phyloP scores from a whole-genome alignment of 2,113 vertebrate species.

The Felis chaus region DNA sequence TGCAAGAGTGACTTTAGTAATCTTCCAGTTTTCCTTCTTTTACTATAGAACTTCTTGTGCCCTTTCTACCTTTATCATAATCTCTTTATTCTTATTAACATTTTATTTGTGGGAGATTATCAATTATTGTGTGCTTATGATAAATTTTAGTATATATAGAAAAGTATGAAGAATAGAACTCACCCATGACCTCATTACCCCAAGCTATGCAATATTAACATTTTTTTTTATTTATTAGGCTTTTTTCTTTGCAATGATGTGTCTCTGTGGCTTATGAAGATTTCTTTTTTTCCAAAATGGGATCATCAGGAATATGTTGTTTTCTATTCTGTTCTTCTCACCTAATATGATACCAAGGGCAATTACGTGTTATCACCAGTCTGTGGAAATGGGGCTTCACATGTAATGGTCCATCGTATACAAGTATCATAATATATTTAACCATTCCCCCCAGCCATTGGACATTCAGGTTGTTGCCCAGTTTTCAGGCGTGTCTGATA shows the following conservation, averaged over 20 bases:
- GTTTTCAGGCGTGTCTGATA: not conserved
- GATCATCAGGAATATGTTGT: not conserved
- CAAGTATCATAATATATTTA: not conserved
- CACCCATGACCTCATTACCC: not conserved
- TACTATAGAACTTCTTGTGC: not conserved
- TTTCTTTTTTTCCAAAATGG: not conserved
- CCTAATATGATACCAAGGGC: not conserved
- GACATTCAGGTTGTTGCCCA: not conserved
- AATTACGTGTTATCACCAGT: not conserved
- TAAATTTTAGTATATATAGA: not conserved
- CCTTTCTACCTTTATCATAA: not conserved
- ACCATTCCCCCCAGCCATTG: not conserved
- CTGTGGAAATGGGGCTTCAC: not conserved
- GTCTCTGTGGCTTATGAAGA: not conserved
- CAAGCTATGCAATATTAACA: not conserved
- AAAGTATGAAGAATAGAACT: not conserved
- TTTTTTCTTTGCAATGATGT: not conserved
- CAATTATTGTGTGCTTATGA: not conserved
- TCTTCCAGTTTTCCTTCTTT: not conserved
- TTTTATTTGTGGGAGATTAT: not conserved
- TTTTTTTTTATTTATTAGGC: not conserved
- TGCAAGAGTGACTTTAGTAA: not conserved
- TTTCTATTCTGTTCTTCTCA: not conserved
- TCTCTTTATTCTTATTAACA: constrained; percentile 16
- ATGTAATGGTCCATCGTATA: not conserved